Evolutionary conservation across 2,113 vertebrate species (phyloP).

Genomic region (Etheostoma spectabile): DNA sequence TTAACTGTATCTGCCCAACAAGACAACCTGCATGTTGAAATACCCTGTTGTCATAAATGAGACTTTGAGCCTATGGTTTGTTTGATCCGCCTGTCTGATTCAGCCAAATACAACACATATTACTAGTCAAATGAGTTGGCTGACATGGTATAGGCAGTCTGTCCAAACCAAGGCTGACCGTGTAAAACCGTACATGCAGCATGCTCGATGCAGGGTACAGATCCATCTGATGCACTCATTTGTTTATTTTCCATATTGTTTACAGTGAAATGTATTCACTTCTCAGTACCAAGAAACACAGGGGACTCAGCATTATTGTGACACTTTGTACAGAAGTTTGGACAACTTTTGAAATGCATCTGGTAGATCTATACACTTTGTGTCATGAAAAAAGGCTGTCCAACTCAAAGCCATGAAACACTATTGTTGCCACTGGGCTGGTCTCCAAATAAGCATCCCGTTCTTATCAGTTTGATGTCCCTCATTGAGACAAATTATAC

Average conservation of each 20-base stretch:
- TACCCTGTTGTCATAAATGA: constrained; percentile 34
- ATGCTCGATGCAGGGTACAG: constrained; percentile 65
- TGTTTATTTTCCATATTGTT: neutral
- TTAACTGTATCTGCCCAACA: constrained; percentile 1
- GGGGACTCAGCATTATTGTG: neutral
- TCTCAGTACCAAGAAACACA: neutral
- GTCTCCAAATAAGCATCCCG: constrained; percentile 33
- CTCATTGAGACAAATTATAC: neutral
- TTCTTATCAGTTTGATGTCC: neutral
- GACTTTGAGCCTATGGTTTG: constrained; percentile 59
- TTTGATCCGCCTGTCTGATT: constrained; percentile 40
- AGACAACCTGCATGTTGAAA: constrained; percentile 67
- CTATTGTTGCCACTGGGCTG: constrained; percentile 18
- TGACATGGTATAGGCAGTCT: constrained; percentile 45
- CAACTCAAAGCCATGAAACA: constrained; percentile 40
- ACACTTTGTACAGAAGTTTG: neutral
- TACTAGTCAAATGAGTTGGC: constrained; percentile 25
- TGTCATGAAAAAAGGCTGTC: constrained; percentile 17
- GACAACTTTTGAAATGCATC: constrained; percentile 48
- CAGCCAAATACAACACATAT: constrained; percentile 19
- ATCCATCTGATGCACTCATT: constrained; percentile 61
- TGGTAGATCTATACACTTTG: constrained; percentile 62
- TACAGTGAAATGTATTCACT: neutral
- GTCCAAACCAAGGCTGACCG: constrained; percentile 59
- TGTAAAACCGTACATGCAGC: constrained; percentile 63